Evolutionary conservation across 2,113 vertebrate genomes (phyloP).

Genomic region (Tragelaphus buxtoni): DNA sequence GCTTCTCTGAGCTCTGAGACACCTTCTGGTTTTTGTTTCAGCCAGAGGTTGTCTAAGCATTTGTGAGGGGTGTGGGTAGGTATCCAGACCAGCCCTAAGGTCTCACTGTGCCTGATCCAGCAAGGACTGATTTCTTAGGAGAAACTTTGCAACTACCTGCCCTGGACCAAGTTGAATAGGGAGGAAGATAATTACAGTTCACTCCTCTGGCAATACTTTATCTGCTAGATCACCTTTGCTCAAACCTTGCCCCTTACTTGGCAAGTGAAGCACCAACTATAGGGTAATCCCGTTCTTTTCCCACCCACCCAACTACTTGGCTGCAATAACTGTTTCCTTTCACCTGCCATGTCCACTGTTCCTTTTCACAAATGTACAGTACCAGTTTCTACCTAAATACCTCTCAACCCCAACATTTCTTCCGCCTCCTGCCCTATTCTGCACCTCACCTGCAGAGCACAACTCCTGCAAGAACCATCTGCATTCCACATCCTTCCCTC

Average conservation of each 20-base stretch:
- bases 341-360: neutral
- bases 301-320: neutral
- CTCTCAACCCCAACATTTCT: neutral
- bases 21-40: neutral
- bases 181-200: neutral
- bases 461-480: neutral
- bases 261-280: neutral
- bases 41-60: neutral
- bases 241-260: neutral
- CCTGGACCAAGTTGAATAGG: neutral
- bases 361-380: neutral
- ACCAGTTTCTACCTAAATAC: neutral
- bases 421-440: neutral
- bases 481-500: neutral
- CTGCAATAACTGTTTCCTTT: neutral
- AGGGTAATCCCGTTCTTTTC: neutral
- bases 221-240: neutral
- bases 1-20: neutral
- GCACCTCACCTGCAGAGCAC: neutral
- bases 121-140: neutral
- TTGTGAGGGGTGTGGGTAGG: neutral
- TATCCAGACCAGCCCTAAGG: neutral
- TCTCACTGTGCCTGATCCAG: neutral
- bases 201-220: neutral
- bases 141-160: slow-evolving; percentile 32